Evolutionary conservation across 2,797 vertebrate genomes (phyloP).

Genomic region (Hozukius guyotensis): DNA sequence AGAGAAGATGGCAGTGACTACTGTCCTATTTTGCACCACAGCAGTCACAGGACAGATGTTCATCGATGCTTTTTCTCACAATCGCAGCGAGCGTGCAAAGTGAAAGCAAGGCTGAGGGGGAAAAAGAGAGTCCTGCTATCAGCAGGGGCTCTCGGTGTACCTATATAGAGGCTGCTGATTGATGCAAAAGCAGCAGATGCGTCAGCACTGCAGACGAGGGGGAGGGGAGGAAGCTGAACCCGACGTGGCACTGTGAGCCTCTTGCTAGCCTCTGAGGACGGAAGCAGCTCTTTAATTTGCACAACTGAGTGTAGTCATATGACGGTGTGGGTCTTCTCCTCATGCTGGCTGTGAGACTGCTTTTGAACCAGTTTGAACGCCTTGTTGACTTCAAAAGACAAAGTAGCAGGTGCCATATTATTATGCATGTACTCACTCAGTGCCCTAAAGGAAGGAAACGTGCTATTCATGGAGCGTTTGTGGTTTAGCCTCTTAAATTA

Average conservation of each 20-base stretch:
- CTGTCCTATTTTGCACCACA: slow-evolving; percentile 30
- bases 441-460: slow-evolving; percentile 29
- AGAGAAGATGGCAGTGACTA: slow-evolving; percentile 51
- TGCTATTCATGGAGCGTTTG: slow-evolving; percentile 2
- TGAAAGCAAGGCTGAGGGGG: slow-evolving; percentile 15
- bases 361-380: slow-evolving; percentile 23
- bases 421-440: slow-evolving; percentile 15
- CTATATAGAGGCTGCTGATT: slow-evolving; percentile 92
- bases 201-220: slow-evolving; percentile 86
- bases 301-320: slow-evolving; percentile 28
- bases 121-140: slow-evolving; percentile 82
- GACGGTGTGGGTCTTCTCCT: slow-evolving; percentile 21
- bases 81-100: slow-evolving; percentile 24
- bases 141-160: slow-evolving; percentile 85
- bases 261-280: slow-evolving; percentile 60
- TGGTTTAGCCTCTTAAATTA: neutral
- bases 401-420: slow-evolving; percentile 29
- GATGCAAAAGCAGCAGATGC: slow-evolving; percentile 92
- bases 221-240: slow-evolving; percentile 91
- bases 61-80: slow-evolving; percentile 26
- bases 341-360: slow-evolving; percentile 1
- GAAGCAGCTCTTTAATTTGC: slow-evolving; percentile 68
- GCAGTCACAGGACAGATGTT: slow-evolving; percentile 45
- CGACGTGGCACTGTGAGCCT: slow-evolving; percentile 80
- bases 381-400: slow-evolving; percentile 31